Conservation (phyloP, 2,797 vertebrate species). For the Molossus alvarezi region DNA sequence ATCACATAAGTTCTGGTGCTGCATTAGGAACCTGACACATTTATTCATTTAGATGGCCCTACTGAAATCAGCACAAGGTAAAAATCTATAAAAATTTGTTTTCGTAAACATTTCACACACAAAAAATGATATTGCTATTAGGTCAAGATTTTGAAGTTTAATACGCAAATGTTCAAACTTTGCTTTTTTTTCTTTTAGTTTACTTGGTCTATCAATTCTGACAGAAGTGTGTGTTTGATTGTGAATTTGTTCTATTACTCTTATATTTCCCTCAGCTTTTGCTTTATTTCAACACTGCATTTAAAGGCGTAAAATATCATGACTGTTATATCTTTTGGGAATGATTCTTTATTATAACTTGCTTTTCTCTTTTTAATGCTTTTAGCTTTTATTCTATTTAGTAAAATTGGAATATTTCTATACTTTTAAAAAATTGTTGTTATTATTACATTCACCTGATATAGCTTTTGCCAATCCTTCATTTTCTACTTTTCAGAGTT, state of each 20-base stretch:
- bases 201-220: neutral
- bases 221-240: neutral
- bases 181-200: neutral
- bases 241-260: neutral
- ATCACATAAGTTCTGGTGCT: neutral
- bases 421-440: neutral
- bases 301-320: neutral
- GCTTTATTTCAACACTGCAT: constrained; percentile 7
- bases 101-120: neutral
- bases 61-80: neutral
- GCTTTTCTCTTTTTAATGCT: neutral
- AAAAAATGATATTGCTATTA: neutral
- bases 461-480: neutral
- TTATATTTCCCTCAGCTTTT: neutral
- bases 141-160: neutral
- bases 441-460: neutral
- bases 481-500: constrained; percentile 3
- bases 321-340: neutral
- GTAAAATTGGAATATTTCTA: neutral
- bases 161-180: neutral
- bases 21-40: neutral
- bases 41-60: neutral
- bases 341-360: neutral
- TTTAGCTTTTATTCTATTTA: constrained; percentile 2
- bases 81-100: neutral